A percentile compares a stretch with the other conserved stretches of the same genome.
These are phyloP conservation scores for Esperia sulphurella DNA, from an alignment of 2,888 invertebrate genomes.

Conservation along the genomic window DNA sequence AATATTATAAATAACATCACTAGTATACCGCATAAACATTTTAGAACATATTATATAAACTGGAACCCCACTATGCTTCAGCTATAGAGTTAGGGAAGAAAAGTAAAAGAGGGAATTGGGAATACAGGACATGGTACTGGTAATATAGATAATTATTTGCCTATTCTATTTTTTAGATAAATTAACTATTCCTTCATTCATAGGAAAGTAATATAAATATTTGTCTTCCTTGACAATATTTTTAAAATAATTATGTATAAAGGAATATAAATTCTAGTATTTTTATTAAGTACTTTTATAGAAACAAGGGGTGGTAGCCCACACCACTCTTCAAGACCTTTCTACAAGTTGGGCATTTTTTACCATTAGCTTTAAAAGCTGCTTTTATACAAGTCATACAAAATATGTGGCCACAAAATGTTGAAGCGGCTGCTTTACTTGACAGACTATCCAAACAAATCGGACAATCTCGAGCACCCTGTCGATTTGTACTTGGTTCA, in stretches of 20 bases:
- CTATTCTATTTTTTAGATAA: too few species aligned
- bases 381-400: slow-evolving; percentile 42
- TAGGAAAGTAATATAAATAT: too few species aligned
- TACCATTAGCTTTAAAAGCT: slow-evolving; percentile 32
- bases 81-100: too few species aligned
- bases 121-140: too few species aligned
- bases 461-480: slow-evolving; percentile 39
- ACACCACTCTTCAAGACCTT: slow-evolving; percentile 30
- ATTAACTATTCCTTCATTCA: too few species aligned
- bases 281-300: slow-evolving; percentile 18
- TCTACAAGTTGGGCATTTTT: slow-evolving; percentile 49
- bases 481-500: not conserved
- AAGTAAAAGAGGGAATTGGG: too few species aligned
- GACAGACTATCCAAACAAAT: slow-evolving; percentile 46
- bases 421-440: slow-evolving; percentile 36
- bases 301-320: slow-evolving; percentile 44
- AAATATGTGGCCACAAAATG: slow-evolving; percentile 53
- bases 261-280: not conserved
- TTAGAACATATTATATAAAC: too few species aligned
- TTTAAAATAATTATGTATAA: not conserved
- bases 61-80: too few species aligned
- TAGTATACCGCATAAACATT: too few species aligned
- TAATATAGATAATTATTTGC: too few species aligned
- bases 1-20: too few species aligned
- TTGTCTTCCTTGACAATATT: too few species aligned